Percentiles rank a stretch among this genome's conserved stretches.
Conservation (phyloP, 2,888 invertebrate genomes). For the Hoplodrina blanda region DNA sequence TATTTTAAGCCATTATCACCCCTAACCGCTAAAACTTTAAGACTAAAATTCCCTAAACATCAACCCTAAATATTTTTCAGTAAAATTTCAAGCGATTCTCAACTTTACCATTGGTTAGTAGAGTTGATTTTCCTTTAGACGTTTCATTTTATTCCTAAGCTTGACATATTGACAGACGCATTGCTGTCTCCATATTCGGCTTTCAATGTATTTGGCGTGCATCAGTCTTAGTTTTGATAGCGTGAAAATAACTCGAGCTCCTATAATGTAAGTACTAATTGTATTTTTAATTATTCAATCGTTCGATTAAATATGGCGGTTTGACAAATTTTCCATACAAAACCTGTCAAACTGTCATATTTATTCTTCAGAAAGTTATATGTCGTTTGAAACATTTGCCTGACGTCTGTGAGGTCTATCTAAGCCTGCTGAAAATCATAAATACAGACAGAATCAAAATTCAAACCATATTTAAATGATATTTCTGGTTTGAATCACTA, state of each 20-base stretch:
- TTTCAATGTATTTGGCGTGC: constrained; percentile 48
- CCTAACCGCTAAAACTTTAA: rapidly evolving
- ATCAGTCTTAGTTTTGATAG: constrained; percentile 51
- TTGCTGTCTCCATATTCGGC: constrained; percentile 39
- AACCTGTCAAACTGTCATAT: too few species aligned
- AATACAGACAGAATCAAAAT: not conserved
- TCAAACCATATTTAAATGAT: not conserved
- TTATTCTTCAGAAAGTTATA: too few species aligned
- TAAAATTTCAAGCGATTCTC: not conserved
- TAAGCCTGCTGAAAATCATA: not conserved
- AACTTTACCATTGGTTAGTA: rapidly evolving
- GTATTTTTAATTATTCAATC: not conserved
- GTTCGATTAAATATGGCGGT: too few species aligned
- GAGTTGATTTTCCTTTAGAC: not conserved
- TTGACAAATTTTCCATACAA: too few species aligned
- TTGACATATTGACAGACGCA: constrained; percentile 40
- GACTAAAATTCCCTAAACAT: constrained; percentile 15
- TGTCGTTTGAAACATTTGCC: too few species aligned
- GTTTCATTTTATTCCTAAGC: constrained; percentile 5
- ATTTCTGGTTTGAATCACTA: not conserved
- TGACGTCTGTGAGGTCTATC: too few species aligned
- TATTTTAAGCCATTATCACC: constrained; percentile 12
- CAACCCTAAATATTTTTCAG: not conserved
- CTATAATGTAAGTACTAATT: constrained; percentile 32
- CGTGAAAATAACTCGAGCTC: constrained; percentile 25